Percentiles rank a stretch among this genome's conserved stretches.
Evolutionary conservation across 2,888 invertebrate species (phyloP).

Genomic region (Leucophenga maculata): DNA sequence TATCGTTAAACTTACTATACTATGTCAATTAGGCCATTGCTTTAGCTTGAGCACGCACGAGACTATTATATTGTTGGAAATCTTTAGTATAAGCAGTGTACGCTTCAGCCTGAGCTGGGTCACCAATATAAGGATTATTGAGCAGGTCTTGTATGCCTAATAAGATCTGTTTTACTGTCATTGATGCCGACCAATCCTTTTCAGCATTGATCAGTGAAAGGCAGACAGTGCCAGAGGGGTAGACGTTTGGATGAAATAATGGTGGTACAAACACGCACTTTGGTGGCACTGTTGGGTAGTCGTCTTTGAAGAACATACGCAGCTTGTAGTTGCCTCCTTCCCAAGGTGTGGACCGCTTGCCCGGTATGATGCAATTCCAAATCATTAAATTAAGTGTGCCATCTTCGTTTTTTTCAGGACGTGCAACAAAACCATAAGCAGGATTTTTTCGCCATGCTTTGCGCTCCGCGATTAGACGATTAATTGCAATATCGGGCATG

Average conservation of each 20-base stretch:
- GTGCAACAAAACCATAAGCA: constrained; percentile 97
- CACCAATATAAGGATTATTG: constrained; percentile 98
- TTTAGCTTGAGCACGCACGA: constrained; percentile 95
- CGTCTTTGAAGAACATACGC: constrained; percentile 99
- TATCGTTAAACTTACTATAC: too few relatives aligned
- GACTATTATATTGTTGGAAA: constrained; percentile 95
- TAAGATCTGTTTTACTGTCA: constrained; percentile 98
- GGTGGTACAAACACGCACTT: constrained; percentile 99
- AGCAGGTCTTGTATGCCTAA: constrained; percentile 97
- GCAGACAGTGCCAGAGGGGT: constrained; percentile 84
- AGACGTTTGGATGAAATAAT: constrained; percentile 98
- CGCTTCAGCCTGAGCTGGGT: constrained; percentile 99
- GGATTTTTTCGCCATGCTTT: constrained; percentile 99
- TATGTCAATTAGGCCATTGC: too few relatives aligned
- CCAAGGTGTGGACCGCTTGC: constrained; percentile 98
- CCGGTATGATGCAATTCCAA: constrained; percentile 99
- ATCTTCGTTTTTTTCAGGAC: constrained; percentile 95
- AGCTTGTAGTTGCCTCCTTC: constrained; percentile 97
- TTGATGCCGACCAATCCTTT: constrained; percentile 99
- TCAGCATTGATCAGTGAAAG: constrained; percentile 96
- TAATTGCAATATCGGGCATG: too few relatives aligned
- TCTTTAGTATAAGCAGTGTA: constrained; percentile 99
- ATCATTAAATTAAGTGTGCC: constrained; percentile 97
- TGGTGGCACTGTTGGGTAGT: constrained; percentile 98
- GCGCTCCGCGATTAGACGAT: constrained; percentile 96